Evolutionary conservation across 2,797 vertebrate genomes (phyloP).

Genomic region (Sebastes itinus): DNA sequence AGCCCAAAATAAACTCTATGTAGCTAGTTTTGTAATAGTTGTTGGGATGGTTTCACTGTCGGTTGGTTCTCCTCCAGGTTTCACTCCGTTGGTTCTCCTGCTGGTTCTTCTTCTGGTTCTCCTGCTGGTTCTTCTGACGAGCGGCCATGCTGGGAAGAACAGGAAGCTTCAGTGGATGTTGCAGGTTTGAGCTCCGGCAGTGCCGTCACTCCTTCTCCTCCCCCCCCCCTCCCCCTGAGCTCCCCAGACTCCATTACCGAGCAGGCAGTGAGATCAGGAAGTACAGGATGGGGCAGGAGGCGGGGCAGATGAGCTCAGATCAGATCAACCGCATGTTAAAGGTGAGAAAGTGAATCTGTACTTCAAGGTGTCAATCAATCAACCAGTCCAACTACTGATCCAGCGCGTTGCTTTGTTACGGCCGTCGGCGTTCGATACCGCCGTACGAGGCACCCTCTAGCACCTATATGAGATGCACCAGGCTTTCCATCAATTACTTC

Average conservation of each 20-base stretch:
- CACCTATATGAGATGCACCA: too few species aligned
- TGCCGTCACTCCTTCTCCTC: neutral
- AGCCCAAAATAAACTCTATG: too few species aligned
- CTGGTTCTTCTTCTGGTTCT: neutral
- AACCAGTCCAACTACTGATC: neutral
- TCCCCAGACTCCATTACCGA: conserved; percentile 34
- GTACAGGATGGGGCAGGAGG: conserved; percentile 37
- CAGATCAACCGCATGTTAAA: conserved; percentile 69
- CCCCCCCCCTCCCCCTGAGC: neutral
- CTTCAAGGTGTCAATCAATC: neutral
- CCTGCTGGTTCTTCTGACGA: neutral
- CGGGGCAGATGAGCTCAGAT: conserved; percentile 29
- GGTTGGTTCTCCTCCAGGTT: neutral
- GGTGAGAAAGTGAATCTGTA: conserved; percentile 21
- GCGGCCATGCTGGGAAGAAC: conserved; percentile 37
- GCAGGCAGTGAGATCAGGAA: conserved; percentile 45
- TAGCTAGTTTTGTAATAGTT: too few species aligned
- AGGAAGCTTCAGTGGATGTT: neutral
- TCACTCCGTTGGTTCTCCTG: neutral
- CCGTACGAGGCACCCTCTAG: too few species aligned
- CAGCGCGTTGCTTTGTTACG: too few species aligned
- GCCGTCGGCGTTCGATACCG: too few species aligned
- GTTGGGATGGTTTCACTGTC: too few species aligned
- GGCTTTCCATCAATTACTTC: too few species aligned
- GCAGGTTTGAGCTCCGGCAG: conserved; percentile 16